Evolutionary conservation across 2,797 vertebrate species (phyloP).

Genomic region (Miichthys miiuy): DNA sequence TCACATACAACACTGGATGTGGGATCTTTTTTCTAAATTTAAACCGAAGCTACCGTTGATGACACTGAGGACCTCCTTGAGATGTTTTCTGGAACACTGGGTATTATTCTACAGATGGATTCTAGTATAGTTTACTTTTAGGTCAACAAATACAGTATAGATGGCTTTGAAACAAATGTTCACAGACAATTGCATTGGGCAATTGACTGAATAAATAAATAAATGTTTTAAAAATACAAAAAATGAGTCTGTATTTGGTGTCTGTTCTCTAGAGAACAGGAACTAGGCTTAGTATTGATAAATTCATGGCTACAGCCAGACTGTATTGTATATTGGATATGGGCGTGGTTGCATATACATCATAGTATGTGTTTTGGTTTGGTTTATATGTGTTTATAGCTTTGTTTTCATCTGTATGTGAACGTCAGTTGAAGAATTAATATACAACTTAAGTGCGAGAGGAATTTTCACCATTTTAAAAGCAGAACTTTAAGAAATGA

Average conservation of each 20-base stretch:
- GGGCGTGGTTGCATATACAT: background rate
- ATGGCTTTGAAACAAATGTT: no score
- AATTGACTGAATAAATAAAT: no score
- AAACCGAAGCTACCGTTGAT: background rate
- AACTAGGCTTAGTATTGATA: background rate
- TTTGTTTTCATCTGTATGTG: background rate
- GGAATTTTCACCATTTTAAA: background rate
- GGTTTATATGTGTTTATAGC: no score
- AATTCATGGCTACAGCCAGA: no score
- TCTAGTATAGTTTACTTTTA: background rate
- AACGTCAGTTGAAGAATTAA: background rate
- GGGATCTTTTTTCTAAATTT: background rate
- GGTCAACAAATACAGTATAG: no score
- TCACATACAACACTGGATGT: background rate
- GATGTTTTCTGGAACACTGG: background rate
- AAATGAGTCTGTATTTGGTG: no score
- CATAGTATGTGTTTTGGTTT: background rate
- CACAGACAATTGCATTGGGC: no score
- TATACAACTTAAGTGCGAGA: background rate
- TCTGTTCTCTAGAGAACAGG: background rate
- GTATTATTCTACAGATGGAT: background rate
- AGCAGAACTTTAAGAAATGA: background rate
- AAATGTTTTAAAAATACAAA: no score
- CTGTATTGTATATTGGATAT: background rate
- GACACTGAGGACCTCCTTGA: background rate